Base-by-base conservation (phyloP, 2,888 invertebrate species). In the Himalopsyche japonica region DNA sequence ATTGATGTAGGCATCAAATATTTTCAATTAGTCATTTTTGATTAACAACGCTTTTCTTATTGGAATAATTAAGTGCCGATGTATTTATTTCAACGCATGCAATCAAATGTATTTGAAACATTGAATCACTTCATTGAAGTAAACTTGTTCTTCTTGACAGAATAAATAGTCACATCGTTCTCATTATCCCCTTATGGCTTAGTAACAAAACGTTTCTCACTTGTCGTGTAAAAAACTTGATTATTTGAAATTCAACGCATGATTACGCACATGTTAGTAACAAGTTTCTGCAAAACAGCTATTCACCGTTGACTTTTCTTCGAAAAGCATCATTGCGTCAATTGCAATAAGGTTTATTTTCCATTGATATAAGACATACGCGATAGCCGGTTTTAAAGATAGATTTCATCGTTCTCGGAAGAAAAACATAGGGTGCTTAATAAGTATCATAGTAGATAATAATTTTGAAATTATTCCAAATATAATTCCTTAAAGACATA, bases 171-270 rank as follows among this genome's bases (percentile, higher is more conserved):
- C 15, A 3, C 15, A 43, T 43, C 43, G 43, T 1, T 15, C 15
- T 37, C 76, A 76, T 76, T 76, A 20, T 27, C 48, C 34, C 57
- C 84, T 76, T 80, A 32, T 76, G 57, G 57, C 20, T 37, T 49
- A 76, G 27, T 77, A 84, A 84, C 84, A 57, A 81, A 84, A 57
- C 47, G 34, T 81, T 84, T 84, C 84, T 84, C 84, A 77, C 84
- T 81, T 24, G 49, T 30, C 37, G 34, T 18, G 80, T 18, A 24
- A 84, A 84, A 84, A 84, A 84, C 84, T 78, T 49, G 81, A 78
- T 81, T 64, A 70, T 76, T 84, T 84, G 79, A 82, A 84, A 84
- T 84, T 84, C 84, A 84, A 82, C 82, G 84, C 84, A 82, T 84
- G 84, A 84, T 82, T 82, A 84, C 82, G 84, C 49, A 84, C 84